Conservation (phyloP, 2,797 vertebrate species). For the Falco cherrug region DNA sequence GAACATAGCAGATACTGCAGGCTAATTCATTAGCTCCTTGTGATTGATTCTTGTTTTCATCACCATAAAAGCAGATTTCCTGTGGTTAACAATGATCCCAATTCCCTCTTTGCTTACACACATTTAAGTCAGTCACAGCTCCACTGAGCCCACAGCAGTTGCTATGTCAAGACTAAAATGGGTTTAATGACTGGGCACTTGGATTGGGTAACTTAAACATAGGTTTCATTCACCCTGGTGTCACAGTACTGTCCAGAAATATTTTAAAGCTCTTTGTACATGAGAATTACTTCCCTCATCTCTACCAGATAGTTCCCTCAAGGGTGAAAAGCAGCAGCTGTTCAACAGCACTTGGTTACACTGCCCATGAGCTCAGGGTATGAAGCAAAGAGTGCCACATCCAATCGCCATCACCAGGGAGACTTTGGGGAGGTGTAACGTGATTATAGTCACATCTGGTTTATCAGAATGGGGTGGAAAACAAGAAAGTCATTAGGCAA, state of each 20-base stretch:
- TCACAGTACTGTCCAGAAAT: not conserved
- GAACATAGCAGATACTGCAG: not conserved
- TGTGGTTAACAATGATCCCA: not conserved
- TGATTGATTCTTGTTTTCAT: constrained; percentile 26
- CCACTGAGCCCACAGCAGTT: not conserved
- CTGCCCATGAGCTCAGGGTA: not conserved
- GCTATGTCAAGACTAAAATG: not conserved
- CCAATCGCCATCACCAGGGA: not conserved
- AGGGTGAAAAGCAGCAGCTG: not conserved
- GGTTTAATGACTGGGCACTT: not conserved
- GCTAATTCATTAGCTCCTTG: constrained; percentile 23
- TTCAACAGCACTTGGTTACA: not conserved
- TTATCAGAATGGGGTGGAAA: not conserved
- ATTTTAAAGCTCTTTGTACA: not conserved
- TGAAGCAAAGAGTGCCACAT: not conserved
- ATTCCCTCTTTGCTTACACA: not conserved
- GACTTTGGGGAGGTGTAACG: not conserved
- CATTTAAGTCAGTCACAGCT: not conserved
- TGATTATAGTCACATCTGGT: not conserved
- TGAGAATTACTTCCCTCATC: not conserved
- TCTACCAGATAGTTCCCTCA: not conserved
- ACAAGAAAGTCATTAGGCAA: not conserved
- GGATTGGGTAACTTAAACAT: not conserved
- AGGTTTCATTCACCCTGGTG: not conserved
- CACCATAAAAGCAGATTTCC: constrained; percentile 34